Conservation (phyloP, 2,113 vertebrate genomes). For the Fulica atra region DNA sequence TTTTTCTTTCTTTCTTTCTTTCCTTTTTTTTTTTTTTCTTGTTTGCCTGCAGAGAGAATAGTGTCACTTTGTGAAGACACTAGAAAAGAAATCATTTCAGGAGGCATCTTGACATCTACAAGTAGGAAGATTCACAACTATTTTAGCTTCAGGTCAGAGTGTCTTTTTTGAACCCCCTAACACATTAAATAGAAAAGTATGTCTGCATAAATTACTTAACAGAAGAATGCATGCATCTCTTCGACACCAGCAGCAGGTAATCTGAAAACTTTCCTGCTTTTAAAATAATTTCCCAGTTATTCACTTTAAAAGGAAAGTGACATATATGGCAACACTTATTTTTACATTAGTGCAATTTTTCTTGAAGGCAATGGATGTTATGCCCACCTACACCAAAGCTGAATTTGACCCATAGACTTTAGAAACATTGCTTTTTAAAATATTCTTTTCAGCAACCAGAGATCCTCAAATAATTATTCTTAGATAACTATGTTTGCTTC, state of each 20-base stretch:
- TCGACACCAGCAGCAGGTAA: neutral
- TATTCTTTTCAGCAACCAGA: neutral
- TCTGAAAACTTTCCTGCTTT: neutral
- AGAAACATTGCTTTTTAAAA: neutral
- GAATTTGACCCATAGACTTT: neutral
- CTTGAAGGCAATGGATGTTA: neutral
- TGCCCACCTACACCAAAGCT: neutral
- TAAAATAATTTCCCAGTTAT: neutral
- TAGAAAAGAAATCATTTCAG: constrained; percentile 19
- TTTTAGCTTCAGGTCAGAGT: constrained; percentile 20
- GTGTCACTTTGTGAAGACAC: neutral
- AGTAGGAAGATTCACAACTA: neutral
- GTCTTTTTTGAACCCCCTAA: neutral
- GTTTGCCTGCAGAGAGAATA: neutral
- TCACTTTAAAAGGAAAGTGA: neutral
- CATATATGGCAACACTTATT: neutral
- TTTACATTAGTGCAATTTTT: neutral
- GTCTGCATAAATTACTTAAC: neutral
- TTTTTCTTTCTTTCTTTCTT: neutral
- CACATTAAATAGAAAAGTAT: neutral
- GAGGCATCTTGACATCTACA: neutral
- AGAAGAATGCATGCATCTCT: neutral
- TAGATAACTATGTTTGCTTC: neutral
- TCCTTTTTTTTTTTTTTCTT: neutral
- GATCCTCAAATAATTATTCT: neutral